Evolutionary conservation across 1,140 invertebrate genomes (phyloP), one percentile per base, ranked within the genome.

Genomic region (Bombus pyrosoma): DNA sequence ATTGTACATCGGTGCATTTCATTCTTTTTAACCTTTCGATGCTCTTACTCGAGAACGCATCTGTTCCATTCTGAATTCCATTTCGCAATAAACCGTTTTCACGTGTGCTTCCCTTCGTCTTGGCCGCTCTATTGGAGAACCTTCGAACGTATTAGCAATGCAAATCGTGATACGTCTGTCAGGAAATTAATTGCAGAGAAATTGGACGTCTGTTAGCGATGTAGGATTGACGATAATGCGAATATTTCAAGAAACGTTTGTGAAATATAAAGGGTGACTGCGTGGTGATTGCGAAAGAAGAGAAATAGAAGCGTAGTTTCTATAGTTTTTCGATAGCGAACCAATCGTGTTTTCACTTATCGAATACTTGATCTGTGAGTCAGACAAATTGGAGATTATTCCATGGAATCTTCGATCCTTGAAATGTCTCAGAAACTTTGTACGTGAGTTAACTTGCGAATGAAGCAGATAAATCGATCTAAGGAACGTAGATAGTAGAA

Each of bases 141-240:
- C 71, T 43, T 64, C 47, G 73, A 32, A 18, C 47, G 47, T n/a
- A 78, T 83, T 78, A 78, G 82, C 82, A 78, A 83, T 83, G 62
- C 82, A 83, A 83, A 83, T 83, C n/a, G 64, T 34, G 74, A 39
- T 28, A 18, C 82, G 64, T 78, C 37, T 39, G 74, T 66, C 81
- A 76, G 28, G 47, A 59, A 78, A 83, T 83, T 83, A 83, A 83
- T 83, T 59, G 62, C 64, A 28, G 37, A 43, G 82, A 77, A 77
- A 78, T 57, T 78, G 62, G 47, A 78, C 82, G 13, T 77, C 28
- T 57, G 59, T 39, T 37, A 10, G 66, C 25, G 13, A 34, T 41
- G 8, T 15, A 22, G 32, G 57, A 59, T 75, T 9, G 32, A 10
- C 37, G 81, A 32, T 74, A 74, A 74, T 53, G 41, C 22, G 71